Conservation (phyloP, 1,140 invertebrate species). For the Drosophila ohnishii region DNA sequence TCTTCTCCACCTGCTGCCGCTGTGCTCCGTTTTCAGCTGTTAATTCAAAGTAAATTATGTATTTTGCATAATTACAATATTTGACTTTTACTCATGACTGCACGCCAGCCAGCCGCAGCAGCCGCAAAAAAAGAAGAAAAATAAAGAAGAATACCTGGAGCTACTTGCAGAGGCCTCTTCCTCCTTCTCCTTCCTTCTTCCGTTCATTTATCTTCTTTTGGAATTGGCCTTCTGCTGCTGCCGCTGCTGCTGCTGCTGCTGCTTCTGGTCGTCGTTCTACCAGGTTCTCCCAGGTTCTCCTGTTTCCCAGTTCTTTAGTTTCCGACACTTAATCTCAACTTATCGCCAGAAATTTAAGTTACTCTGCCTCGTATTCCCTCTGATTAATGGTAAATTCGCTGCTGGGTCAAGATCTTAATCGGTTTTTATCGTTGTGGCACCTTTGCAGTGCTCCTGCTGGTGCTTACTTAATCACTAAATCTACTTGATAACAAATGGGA, state of each 20-base stretch:
- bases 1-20: slow-evolving; percentile 24
- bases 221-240: slow-evolving; percentile 40
- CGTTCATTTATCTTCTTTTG: slow-evolving; percentile 60
- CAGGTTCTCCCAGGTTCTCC: neutral
- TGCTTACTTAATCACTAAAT: slow-evolving; percentile 14
- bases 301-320: neutral
- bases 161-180: neutral
- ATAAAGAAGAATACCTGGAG: slow-evolving; percentile 16
- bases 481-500: slow-evolving; percentile 15
- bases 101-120: slow-evolving; percentile 42
- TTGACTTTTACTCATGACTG: slow-evolving; percentile 81
- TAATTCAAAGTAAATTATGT: slow-evolving; percentile 82
- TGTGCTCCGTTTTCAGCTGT: slow-evolving; percentile 64
- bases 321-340: slow-evolving; percentile 22
- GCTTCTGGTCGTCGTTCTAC: neutral
- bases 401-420: slow-evolving; percentile 21
- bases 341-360: slow-evolving; percentile 8
- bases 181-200: slow-evolving; percentile 34
- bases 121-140: neutral
- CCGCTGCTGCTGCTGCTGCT: neutral
- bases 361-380: neutral
- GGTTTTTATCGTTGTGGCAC: slow-evolving; percentile 19
- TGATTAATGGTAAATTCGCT: slow-evolving; percentile 21
- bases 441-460: neutral
- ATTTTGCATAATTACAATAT: slow-evolving; percentile 82